These are phyloP conservation scores for Labia minor DNA, from an alignment of 2,888 invertebrate genomes.

Conservation along the genomic window DNA sequence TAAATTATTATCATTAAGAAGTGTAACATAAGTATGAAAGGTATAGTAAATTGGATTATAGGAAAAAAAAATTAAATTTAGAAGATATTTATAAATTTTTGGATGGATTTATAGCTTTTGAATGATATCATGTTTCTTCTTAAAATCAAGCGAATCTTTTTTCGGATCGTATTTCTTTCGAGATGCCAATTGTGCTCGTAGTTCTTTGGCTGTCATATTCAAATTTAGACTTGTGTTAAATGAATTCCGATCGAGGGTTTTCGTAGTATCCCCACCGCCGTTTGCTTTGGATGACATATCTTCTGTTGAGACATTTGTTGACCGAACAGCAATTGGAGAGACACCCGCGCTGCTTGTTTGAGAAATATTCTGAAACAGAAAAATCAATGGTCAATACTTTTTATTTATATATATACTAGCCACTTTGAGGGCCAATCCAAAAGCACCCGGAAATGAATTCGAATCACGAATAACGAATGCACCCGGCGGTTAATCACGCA, in stretches of 20 bases:
- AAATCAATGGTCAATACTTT: no score
- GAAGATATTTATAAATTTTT: no score
- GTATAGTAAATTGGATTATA: no score
- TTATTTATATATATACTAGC: no score
- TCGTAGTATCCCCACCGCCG: slow-evolving; percentile 30
- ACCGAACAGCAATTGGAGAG: slow-evolving; percentile 25
- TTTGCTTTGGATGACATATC: slow-evolving; percentile 19
- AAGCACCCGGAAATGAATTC: slow-evolving; percentile 93
- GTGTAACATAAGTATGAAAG: no score
- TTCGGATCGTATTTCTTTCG: slow-evolving; percentile 85
- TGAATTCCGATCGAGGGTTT: slow-evolving; percentile 20
- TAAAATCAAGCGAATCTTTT: slow-evolving; percentile 78
- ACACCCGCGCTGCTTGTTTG: slow-evolving; percentile 17
- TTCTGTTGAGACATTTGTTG: slow-evolving; percentile 24
- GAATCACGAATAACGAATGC: slow-evolving; percentile 96
- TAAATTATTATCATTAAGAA: no score
- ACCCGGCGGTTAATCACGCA: slow-evolving; percentile 80
- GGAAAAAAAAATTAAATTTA: no score
- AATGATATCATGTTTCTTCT: slow-evolving; percentile 87
- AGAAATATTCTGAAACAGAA: slow-evolving; percentile 16
- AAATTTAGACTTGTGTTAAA: slow-evolving; percentile 49
- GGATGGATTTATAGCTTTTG: slow-evolving; percentile 89
- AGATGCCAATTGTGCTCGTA: slow-evolving; percentile 72
- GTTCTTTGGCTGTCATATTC: slow-evolving; percentile 84
- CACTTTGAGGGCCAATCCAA: slow-evolving; percentile 89